Evolutionary conservation across 2,888 invertebrate species (phyloP), one percentile per base, ranked within the genome.

Genomic region (Zele albiditarsus): DNA sequence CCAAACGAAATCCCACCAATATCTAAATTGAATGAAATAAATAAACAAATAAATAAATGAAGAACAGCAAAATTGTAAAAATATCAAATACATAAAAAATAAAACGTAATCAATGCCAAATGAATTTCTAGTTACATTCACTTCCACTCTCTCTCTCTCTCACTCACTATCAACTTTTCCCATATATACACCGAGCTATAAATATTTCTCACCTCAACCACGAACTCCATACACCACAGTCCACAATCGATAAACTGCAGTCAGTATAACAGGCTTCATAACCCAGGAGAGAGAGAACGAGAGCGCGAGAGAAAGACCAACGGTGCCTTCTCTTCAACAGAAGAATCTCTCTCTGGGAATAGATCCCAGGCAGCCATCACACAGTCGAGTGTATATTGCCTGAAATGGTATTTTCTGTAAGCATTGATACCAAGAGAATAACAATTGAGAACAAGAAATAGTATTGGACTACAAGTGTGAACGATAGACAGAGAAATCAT

Each of bases 351-450:
- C n/a, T 57, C 4, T 53, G 69, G 57, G 69, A 69, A 69, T 69
- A 69, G 69, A 69, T 69, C 69, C 38, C 31, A 20, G 42, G 42
- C 46, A 42, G 42, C 67, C 38, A 46, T 31, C 53, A 31, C 46
- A 60, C 60, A 58, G 42, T 67, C 27, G 31, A 73, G 73, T 67
- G 67, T 67, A 67, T 73, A 73, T 68, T 57, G 49, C 46, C 60
- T 73, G 73, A 68, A 73, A 73, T 73, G 67, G 67, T 73, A 73
- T 73, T 73, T 68, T 73, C 73, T 62, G 62, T 73, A 62, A 68
- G 68, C 68, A 73, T 67, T 73, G 73, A 67, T 73, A 67, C 73
- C 28, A 31, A 58, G 73, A 73, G 67, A 73, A 73, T 73, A 73
- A 73, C 73, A 73, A 73, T 73, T 46, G 73, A 73, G 53, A 73